phyloP scores from a whole-genome alignment of 2,113 vertebrate species.

The Corvus hawaiiensis region DNA sequence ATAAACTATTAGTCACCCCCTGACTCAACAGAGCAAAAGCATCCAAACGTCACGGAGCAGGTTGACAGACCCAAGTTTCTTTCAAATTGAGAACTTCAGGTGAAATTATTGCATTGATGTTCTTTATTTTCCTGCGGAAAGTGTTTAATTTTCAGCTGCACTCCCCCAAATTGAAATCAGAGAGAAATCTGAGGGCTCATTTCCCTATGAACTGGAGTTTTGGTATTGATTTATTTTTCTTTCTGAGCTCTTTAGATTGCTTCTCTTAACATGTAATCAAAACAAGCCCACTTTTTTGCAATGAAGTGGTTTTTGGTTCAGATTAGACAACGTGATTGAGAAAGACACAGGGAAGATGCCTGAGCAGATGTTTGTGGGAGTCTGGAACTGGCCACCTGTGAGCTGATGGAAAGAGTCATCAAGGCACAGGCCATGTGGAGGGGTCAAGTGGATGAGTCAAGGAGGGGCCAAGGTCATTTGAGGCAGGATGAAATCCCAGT shows the following conservation, averaged over 20 bases:
- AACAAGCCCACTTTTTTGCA: background rate
- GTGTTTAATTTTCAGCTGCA: background rate
- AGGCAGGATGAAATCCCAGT: background rate
- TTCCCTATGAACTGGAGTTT: background rate
- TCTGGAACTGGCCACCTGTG: background rate
- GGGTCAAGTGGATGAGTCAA: background rate
- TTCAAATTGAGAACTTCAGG: background rate
- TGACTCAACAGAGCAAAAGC: slow-evolving; percentile 28
- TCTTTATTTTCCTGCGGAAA: background rate
- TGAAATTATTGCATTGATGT: background rate
- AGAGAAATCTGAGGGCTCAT: background rate
- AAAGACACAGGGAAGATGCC: background rate
- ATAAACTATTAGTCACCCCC: slow-evolving; percentile 5
- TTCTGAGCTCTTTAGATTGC: background rate
- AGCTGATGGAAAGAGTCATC: background rate
- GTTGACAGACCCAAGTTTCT: background rate
- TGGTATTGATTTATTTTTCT: background rate
- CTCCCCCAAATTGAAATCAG: background rate
- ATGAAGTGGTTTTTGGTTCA: fast-evolving
- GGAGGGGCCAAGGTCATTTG: background rate
- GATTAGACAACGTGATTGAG: background rate
- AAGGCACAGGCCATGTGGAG: background rate
- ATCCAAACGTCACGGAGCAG: background rate
- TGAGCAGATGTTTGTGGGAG: background rate
- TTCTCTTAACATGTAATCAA: background rate